Evolutionary conservation across 2,888 invertebrate genomes (phyloP), one percentile per base, ranked within the genome.

Genomic region (Sthenelais limicola): DNA sequence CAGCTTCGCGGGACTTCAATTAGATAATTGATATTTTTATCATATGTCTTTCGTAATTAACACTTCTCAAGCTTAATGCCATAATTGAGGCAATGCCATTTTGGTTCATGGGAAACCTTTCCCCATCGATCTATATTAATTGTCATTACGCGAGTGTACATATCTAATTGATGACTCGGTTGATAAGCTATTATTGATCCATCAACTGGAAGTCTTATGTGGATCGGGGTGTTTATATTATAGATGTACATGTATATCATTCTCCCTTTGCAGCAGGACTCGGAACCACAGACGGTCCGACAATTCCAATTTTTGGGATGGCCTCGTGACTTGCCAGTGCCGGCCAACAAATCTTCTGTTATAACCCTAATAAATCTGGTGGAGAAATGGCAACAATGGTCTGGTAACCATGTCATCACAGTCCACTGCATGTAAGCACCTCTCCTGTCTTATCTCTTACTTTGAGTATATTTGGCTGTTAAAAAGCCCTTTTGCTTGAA

Each of bases 391-490:
- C 84, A 84, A 74, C 82, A 83, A 62, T 82, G 84, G 71, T 81
- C 81, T 62, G 85, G 85, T 56, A 85, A 85, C 82, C 87, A 88
- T 90, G 92, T 95, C 51, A 92, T 96, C 84, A 92, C 94, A 58
- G 93, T 97, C 75, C 97, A 97, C 89, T 94, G 94, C 92, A 92
- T 92, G 92, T n/a, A n/a, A n/a, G n/a, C n/a, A n/a, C n/a, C n/a
- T n/a, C n/a, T n/a, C n/a, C 47, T 43, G 12, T 43, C n/a, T n/a
- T n/a, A n/a, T n/a, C n/a, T n/a, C n/a, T n/a, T n/a, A n/a, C n/a
- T n/a, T n/a, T n/a, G n/a, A n/a, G n/a, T n/a, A n/a, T n/a, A n/a
- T n/a, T n/a, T n/a, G n/a, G n/a, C n/a, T n/a, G n/a, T n/a, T n/a
- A n/a, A n/a, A n/a, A n/a, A n/a, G n/a, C n/a, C n/a, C n/a, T n/a